Percentiles rank a stretch among this genome's conserved stretches.
Evolutionary conservation across 2,888 invertebrate species (phyloP).

Genomic region (Netelia virgata): DNA sequence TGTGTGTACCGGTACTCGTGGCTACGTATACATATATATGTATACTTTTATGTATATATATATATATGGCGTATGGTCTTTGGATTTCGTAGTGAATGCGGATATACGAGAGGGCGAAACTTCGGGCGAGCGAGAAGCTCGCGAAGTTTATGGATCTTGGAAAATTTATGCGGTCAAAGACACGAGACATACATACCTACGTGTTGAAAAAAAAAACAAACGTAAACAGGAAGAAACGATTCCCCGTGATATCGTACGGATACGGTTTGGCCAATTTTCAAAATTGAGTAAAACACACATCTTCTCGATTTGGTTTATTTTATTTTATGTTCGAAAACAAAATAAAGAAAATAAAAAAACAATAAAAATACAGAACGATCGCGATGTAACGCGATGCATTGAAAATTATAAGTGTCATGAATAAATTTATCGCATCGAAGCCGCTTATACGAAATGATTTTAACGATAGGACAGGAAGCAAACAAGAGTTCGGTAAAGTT

Average conservation of each 20-base stretch:
- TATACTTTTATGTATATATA: background rate
- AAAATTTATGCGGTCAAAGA: slow-evolving; percentile 30
- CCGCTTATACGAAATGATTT: background rate
- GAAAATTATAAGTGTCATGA: background rate
- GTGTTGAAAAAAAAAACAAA: background rate
- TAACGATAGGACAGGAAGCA: slow-evolving; percentile 10
- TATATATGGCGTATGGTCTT: background rate
- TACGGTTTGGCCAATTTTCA: too few relatives aligned
- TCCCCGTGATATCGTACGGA: too few relatives aligned
- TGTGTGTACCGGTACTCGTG: slow-evolving; percentile 38
- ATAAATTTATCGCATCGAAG: slow-evolving; percentile 14
- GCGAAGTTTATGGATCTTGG: slow-evolving; percentile 18
- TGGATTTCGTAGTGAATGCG: slow-evolving; percentile 25
- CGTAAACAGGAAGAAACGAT: background rate
- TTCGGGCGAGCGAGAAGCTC: slow-evolving; percentile 1
- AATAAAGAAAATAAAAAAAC: too few relatives aligned
- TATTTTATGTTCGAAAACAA: too few relatives aligned
- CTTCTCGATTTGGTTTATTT: too few relatives aligned
- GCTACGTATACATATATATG: slow-evolving; percentile 1
- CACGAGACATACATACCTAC: background rate
- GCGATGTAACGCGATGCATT: slow-evolving; percentile 7
- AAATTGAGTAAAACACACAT: too few relatives aligned
- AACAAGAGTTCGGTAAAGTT: slow-evolving; percentile 42
- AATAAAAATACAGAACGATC: background rate
- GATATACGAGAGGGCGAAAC: slow-evolving; percentile 32